phyloP scores from a whole-genome alignment of 2,888 invertebrate species.

The Galerucella nymphaeae region DNA sequence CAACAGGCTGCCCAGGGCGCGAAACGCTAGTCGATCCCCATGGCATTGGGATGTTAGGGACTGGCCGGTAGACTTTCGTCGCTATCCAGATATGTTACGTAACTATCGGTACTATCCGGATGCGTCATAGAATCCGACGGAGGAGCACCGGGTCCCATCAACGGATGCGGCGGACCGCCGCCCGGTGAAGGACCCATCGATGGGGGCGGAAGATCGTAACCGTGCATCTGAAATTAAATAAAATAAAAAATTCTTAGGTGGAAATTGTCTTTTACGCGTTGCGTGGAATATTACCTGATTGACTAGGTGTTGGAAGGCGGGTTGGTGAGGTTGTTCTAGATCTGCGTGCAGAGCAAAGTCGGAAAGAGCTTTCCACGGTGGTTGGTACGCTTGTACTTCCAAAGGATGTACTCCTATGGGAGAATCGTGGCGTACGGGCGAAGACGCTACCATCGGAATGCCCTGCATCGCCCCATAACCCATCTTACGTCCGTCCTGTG shows the following conservation, averaged over 20 bases:
- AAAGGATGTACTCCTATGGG: constrained; percentile 87
- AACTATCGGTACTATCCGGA: constrained; percentile 87
- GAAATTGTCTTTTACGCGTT: not conserved
- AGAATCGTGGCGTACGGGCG: constrained; percentile 90
- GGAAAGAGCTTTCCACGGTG: constrained; percentile 96
- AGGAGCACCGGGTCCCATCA: constrained; percentile 70
- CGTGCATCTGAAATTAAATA: constrained; percentile 82
- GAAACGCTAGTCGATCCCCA: constrained; percentile 47
- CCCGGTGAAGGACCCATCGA: constrained; percentile 67
- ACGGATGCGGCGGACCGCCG: constrained; percentile 66
- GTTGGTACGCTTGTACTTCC: constrained; percentile 94
- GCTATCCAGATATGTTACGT: constrained; percentile 92
- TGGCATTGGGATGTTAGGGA: constrained; percentile 69
- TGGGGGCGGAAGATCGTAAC: constrained; percentile 77
- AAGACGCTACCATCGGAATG: constrained; percentile 97
- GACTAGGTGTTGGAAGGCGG: constrained; percentile 96
- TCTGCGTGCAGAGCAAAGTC: constrained; percentile 97
- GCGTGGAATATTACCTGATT: constrained; percentile 77
- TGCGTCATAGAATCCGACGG: constrained; percentile 75
- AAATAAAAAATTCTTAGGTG: not conserved
- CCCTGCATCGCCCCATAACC: constrained; percentile 96
- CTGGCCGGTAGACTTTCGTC: constrained; percentile 83
- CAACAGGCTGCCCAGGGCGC: constrained; percentile 41
- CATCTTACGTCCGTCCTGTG: constrained; percentile 92
- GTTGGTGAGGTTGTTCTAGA: constrained; percentile 87